phyloP scores from a whole-genome alignment of 2,888 invertebrate species.

The Megastigmus dorsalis region DNA sequence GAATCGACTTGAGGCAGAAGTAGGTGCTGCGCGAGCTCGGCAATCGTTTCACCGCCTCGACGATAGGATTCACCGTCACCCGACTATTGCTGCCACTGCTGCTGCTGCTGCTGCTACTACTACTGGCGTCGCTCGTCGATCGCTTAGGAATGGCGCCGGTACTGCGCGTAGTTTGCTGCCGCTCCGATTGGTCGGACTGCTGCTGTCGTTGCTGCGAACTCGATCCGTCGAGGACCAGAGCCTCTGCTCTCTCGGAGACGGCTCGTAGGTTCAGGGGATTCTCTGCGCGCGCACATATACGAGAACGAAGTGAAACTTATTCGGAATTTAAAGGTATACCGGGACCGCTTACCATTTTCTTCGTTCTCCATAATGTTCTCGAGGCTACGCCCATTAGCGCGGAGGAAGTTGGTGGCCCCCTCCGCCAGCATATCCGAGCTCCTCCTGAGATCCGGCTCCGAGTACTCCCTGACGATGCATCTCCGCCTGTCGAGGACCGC shows the following conservation, averaged over 20 bases:
- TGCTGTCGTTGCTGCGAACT: not conserved
- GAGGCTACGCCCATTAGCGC: conserved; percentile 65
- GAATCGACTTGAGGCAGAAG: conserved; percentile 70
- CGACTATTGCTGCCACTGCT: conserved; percentile 54
- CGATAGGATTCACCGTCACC: conserved; percentile 66
- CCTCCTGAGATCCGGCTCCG: conserved; percentile 66
- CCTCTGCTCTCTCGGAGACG: not conserved
- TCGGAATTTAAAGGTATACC: not conserved
- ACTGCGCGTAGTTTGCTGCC: not conserved
- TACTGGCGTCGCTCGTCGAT: not conserved
- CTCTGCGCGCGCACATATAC: not conserved
- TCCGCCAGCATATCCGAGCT: conserved; percentile 17
- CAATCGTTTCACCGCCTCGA: conserved; percentile 59
- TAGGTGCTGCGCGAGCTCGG: conserved; percentile 67
- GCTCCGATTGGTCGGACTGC: no score
- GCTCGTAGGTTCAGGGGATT: conserved; percentile 9
- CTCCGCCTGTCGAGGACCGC: not conserved
- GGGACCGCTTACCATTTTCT: conserved; percentile 44
- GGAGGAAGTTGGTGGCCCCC: not conserved
- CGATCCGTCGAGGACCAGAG: not conserved
- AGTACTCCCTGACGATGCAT: conserved; percentile 63
- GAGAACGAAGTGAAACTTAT: not conserved
- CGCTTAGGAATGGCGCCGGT: conserved; percentile 65
- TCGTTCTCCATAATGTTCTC: conserved; percentile 68
- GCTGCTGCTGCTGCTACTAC: not conserved